Base-by-base conservation (phyloP, 1,140 invertebrate genomes). In the Spodoptera litura region DNA sequence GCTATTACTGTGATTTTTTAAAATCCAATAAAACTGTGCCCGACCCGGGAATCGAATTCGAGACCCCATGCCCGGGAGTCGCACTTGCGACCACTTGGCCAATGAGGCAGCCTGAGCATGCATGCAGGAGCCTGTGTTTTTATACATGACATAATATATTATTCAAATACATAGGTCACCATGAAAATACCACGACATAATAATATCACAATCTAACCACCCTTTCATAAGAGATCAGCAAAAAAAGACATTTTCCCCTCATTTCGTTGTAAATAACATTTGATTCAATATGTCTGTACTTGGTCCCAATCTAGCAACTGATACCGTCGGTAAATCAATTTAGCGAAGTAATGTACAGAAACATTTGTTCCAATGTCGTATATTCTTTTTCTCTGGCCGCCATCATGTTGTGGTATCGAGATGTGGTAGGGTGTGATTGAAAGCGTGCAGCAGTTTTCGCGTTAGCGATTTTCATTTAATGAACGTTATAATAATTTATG, bases 291-390 rank as follows among this genome's bases (percentile, higher is more conserved):
- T 73, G 71, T 73, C 11, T 35, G 59, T 62, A 61, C 61, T 73
- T 38, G 52, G 61, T 55, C 38, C 53, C 70, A 68, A 70, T 78
- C 59, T 80, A 68, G 59, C 66, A 72, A 59, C 62, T 71, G 64
- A 82, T 78, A 79, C 51, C 49, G 38, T 71, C 66, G 59, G 68
- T 82, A 82, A 86, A 89, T 88, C 85, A 89, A 88, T 89, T 89
- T 84, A 80, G 71, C 74, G 58, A 77, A 79, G 75, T 83, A 84
- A 81, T 83, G 83, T 85, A 84, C 83, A 83, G 80, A 84, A 87
- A 87, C 82, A 87, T 87, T 87, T 85, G 86, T 81, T 83, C 78
- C 66, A 82, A 61, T 78, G 78, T 66, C 78, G 79, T 82, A 86
- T 89, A 85, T 85, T 89, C 83, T 84, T 87, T 83, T 86, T 85